phyloP scores from a whole-genome alignment of 2,888 invertebrate species.

The Hyposoter didymator region DNA sequence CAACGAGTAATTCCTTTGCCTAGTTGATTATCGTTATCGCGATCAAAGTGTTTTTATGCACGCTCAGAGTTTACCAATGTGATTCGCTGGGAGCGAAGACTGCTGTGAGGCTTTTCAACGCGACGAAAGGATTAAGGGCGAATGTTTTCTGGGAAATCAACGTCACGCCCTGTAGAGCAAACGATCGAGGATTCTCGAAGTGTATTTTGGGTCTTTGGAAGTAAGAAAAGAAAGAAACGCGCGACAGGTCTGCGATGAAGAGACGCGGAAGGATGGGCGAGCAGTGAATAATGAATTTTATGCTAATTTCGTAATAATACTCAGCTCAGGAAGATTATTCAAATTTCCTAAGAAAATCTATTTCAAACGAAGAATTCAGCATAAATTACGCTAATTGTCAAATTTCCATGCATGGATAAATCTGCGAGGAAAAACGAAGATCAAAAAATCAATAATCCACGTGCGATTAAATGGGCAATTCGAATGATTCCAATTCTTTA shows the following conservation, averaged over 20 bases:
- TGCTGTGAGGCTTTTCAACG: not conserved
- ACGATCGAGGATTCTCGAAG: not conserved
- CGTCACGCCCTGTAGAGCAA: constrained; percentile 3
- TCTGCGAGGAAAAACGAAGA: not conserved
- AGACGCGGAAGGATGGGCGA: not conserved
- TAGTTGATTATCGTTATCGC: constrained; percentile 57
- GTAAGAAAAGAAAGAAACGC: constrained; percentile 25
- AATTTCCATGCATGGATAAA: not conserved
- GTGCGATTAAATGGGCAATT: not conserved
- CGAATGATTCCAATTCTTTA: not conserved
- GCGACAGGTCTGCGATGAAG: not conserved
- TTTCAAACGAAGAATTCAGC: not conserved
- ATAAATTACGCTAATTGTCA: not conserved
- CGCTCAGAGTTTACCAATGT: constrained; percentile 31
- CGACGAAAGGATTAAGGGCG: constrained; percentile 28
- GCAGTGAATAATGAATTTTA: constrained; percentile 59
- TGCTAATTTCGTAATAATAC: constrained; percentile 61
- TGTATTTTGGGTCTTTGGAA: constrained; percentile 37
- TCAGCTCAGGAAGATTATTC: constrained; percentile 27
- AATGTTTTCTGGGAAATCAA: constrained; percentile 59
- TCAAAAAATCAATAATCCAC: not conserved
- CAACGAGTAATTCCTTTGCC: constrained; percentile 39
- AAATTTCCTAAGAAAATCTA: constrained; percentile 5
- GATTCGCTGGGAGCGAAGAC: constrained; percentile 7
- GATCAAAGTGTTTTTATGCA: constrained; percentile 34